Percentiles rank a stretch among this genome's conserved stretches.
These are phyloP conservation scores for Aphis craccivora DNA, from an alignment of 1,140 invertebrate species.

Conservation along the genomic window DNA sequence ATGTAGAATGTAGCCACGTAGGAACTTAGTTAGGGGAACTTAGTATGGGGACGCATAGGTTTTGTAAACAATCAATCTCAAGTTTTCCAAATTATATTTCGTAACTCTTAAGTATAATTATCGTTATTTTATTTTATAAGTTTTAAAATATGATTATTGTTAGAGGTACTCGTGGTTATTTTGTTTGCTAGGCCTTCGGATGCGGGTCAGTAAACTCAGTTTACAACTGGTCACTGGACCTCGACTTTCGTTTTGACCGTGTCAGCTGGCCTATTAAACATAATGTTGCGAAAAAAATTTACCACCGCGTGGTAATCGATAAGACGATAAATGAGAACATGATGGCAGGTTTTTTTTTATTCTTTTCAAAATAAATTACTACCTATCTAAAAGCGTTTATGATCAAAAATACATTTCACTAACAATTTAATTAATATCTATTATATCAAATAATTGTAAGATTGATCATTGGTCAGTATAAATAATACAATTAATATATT, in stretches of 20 bases:
- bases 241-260: constrained; percentile 3
- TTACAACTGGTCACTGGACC: neutral
- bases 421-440: neutral
- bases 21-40: no score
- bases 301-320: neutral
- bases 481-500: neutral
- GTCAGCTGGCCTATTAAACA: constrained; percentile 12
- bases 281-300: neutral
- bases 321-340: neutral
- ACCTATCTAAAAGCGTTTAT: neutral
- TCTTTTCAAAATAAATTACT: neutral
- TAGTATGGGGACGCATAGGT: neutral
- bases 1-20: neutral
- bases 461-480: neutral
- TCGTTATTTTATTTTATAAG: neutral
- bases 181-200: neutral
- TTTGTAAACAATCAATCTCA: neutral
- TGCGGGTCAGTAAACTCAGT: neutral
- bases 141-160: neutral
- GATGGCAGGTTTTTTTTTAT: neutral
- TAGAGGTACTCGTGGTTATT: neutral
- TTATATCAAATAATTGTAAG: neutral
- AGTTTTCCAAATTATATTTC: neutral
- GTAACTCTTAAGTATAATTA: neutral
- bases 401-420: neutral